Evolutionary conservation across 2,888 invertebrate genomes (phyloP), one percentile per base, ranked within the genome.

Genomic region (Rosalia funebris): DNA sequence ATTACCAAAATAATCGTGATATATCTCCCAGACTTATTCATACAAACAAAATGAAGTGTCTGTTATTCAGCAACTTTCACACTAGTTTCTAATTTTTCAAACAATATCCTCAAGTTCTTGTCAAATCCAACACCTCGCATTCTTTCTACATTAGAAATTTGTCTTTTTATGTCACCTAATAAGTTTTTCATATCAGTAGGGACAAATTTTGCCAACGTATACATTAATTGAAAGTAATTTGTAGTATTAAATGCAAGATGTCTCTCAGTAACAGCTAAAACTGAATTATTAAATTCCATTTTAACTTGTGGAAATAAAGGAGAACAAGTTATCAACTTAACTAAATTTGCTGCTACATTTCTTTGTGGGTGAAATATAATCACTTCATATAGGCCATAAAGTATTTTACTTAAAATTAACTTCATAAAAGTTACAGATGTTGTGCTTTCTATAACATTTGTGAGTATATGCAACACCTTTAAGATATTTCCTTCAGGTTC

Each of bases 41-140:
- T n/a, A n/a, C n/a, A n/a, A n/a, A n/a, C n/a, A n/a, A n/a, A n/a
- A n/a, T n/a, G n/a, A n/a, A n/a, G n/a, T n/a, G n/a, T n/a, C n/a
- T n/a, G n/a, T n/a, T 34, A 25, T 25, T 50, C 39, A 15, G 39
- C 5, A 1, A n/a, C 39, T 47, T 62, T 59, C 14, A 67, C 50
- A 44, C 45, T 55, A 50, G 56, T 63, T 57, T 78, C 74, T 25
- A 80, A 65, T 57, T 66, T 75, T 59, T 77, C 77, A 11, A 75
- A 72, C 57, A 75, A 70, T 60, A 75, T 75, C 71, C 84, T 79
- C 20, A 84, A 73, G 55, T 75, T 78, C 39, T 78, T 76, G 74
- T 84, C 84, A 68, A 76, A 82, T 1, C 82, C 82, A 10, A 83
- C 81, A 5, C 84, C 83, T 62, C 84, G 70, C 72, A 81, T 80